Conservation (phyloP, 2,888 invertebrate species). For the Agonopterix heracliana region DNA sequence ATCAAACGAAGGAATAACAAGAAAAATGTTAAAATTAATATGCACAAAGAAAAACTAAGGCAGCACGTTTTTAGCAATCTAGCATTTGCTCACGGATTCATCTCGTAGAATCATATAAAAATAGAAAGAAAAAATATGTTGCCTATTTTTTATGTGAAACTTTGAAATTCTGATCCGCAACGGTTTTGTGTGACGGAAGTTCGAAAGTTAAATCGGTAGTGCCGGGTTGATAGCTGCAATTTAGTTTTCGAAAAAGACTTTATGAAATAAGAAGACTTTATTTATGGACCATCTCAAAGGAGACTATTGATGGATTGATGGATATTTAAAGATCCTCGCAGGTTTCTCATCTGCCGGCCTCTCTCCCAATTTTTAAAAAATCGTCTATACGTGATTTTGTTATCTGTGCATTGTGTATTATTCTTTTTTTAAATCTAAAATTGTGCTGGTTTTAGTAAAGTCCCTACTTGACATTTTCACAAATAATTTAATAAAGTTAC, state of each 20-base stretch:
- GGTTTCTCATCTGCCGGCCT: no score
- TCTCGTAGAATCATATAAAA: not conserved
- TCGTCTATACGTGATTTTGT: not conserved
- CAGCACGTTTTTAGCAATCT: not conserved
- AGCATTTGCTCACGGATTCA: not conserved
- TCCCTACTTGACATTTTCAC: no score
- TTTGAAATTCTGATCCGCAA: not conserved
- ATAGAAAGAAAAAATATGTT: not conserved
- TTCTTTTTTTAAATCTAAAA: not conserved
- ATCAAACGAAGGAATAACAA: not conserved
- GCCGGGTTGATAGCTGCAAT: not conserved
- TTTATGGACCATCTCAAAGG: not conserved
- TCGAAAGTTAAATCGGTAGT: not conserved
- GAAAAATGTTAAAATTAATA: not conserved
- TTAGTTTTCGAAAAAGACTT: not conserved
- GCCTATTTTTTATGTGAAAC: not conserved
- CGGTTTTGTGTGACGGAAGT: no score
- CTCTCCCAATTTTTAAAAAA: not conserved
- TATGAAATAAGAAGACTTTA: not conserved
- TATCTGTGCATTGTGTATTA: not conserved
- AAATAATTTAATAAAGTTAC: no score
- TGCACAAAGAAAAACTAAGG: no score
- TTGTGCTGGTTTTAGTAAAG: no score
- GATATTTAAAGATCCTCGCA: no score
- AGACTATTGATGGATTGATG: no score